Base-by-base conservation (phyloP, 2,797 vertebrate genomes). In the Antennarius maculatus region DNA sequence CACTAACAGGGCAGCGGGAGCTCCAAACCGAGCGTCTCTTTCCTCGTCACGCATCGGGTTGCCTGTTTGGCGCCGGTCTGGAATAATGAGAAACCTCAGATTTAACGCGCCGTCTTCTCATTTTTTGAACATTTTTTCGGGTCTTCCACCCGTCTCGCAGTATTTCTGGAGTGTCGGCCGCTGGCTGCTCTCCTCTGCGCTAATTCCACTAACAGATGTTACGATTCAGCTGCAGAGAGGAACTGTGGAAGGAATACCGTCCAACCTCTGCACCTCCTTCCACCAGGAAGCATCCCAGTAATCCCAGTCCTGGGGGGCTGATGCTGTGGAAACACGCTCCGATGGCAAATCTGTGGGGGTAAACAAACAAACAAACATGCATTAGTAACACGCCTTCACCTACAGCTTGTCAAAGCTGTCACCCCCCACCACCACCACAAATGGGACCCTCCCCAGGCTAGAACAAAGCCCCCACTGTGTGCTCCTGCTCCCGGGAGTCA, bases 401-500 rank as follows among this genome's bases (percentile, higher is more conserved):
- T 53, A 49, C 63, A 61, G 81, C 81, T 75, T 55, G 84, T 88
- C 73, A 79, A 79, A 84, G 79, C 74, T 59, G 74, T 61, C 10
- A 5, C 39, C 71, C 75, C 69, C 85, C 82, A 62, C 79, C 80
- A 23, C 23, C 23, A 23, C 79, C 55, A 49, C 81, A 81, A 87
- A 82, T 83, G 39, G 18, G 71, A 68, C 69, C 82, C 82, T 77
- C 82, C 52, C 84, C 70, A 50, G 10, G 75, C 75, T 39, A 66
- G 79, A 84, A 90, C 87, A 91, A 91, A 89, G 84, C 82, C 73
- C 81, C 74, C 54, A 83, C 85, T 88, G 82, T 88, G 82, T 67
- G 71, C 3, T 65, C 61, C 69, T 66, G 73, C 72, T 84, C 61
- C 57, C 48, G 66, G 82, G 76, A 83, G 79, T 54, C 57, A 16